Conservation (phyloP, 2,888 invertebrate genomes). For the Meganola albula region DNA sequence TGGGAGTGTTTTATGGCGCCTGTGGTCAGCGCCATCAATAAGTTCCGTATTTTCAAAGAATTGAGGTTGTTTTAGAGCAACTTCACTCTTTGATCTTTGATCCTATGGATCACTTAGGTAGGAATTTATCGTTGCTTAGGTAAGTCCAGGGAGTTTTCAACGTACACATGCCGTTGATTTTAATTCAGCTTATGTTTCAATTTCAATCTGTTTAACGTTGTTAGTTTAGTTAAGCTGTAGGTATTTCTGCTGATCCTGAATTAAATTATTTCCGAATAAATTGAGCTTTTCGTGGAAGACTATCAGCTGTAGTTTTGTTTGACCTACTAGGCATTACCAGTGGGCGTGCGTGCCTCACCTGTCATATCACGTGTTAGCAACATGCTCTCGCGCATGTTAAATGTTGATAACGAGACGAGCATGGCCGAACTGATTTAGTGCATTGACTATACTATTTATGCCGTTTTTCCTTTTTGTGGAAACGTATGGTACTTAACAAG, state of each 20-base stretch:
- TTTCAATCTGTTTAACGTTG: too few relatives aligned
- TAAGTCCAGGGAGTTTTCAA: constrained; percentile 7
- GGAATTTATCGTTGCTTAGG: constrained; percentile 20
- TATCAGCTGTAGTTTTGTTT: constrained; percentile 17
- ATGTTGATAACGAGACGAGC: constrained; percentile 32
- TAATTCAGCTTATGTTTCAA: too few relatives aligned
- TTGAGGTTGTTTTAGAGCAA: constrained; percentile 43
- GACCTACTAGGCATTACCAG: constrained; percentile 26
- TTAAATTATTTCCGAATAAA: too few relatives aligned
- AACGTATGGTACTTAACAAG: too few relatives aligned
- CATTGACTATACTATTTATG: too few relatives aligned
- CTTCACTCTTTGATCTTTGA: too few relatives aligned
- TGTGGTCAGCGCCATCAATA: constrained; percentile 34
- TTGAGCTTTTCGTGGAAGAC: not conserved
- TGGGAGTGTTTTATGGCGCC: constrained; percentile 45
- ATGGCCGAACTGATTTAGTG: constrained; percentile 21
- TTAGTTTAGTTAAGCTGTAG: too few relatives aligned
- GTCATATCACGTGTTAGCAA: constrained; percentile 50
- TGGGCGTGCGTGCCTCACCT: constrained; percentile 44
- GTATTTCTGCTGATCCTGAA: too few relatives aligned
- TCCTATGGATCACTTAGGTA: constrained; percentile 12
- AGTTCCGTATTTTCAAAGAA: constrained; percentile 45
- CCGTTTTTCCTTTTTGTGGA: too few relatives aligned
- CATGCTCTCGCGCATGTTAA: constrained; percentile 43
- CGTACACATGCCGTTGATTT: too few relatives aligned